Evolutionary conservation across 2,113 vertebrate species (phyloP), one percentile per base, ranked within the genome.

Genomic region (Tenebrosternarchus preto): DNA sequence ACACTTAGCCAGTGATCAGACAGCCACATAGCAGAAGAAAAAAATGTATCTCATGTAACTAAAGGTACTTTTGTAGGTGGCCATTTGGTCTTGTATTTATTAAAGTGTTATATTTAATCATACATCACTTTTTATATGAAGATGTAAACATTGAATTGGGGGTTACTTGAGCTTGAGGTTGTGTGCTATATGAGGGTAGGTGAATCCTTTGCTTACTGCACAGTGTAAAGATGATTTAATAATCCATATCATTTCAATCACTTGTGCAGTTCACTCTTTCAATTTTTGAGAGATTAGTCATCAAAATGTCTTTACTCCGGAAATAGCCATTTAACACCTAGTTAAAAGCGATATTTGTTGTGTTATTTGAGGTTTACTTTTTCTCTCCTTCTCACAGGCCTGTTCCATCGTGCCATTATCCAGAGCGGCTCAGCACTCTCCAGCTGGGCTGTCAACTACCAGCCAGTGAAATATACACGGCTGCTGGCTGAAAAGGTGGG

Each of bases 381-480:
- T 57, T 77, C 86, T 60, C 82, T 57, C 84, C 60, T 71, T 60
- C 36, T 80, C 59, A 29, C 91, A 99, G 98, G 98, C 88, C 94
- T 99, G 55, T 99, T 99, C 91, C 97, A 99, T 91, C 93, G 97
- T 88, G 98, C 98, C 85, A 98, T 99, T 91, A 99, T 99, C 90
- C 98, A 99, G 87, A 99, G 97, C 0, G 97, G 98, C 25, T 98
- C 97, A 0, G 98, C 98, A 0, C 94, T 99, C 63, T 99, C 98
- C 88, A 99, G 98, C 91, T 99, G 98, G 98, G 97, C 98, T 0
- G 97, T 99, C 85, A 99, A 99, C 92, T 99, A 99, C 91, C 97
- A 99, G 87, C 97, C 98, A 0, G 96, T 98, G 86, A 99, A 99
- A 88, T 99, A 99, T 73, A 98, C 97, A 8, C 96, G 97, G 88